These are phyloP conservation scores for Coelinius sp. DNA, from an alignment of 2,888 invertebrate species.

Conservation along the genomic window DNA sequence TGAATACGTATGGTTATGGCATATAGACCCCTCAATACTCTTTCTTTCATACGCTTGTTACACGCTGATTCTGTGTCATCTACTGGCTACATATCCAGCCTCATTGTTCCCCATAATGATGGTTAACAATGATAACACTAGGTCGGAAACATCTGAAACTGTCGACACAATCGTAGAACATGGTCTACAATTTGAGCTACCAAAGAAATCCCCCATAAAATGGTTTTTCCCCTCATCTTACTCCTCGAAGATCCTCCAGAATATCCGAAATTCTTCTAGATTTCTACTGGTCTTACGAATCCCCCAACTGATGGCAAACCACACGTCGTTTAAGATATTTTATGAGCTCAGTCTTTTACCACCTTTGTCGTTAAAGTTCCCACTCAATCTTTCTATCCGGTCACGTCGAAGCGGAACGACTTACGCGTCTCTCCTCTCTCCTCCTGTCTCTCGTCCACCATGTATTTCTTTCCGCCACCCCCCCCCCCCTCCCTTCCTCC, in stretches of 20 bases:
- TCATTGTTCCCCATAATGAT: background rate
- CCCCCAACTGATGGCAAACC: background rate
- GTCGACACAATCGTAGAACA: background rate
- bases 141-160: background rate
- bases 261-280: constrained; percentile 5
- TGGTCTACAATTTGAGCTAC: background rate
- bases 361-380: constrained; percentile 26
- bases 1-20: constrained; percentile 11
- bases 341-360: constrained; percentile 20
- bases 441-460: constrained; percentile 28
- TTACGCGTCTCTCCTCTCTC: constrained; percentile 27
- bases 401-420: constrained; percentile 30
- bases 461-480: constrained; percentile 38
- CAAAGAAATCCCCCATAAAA: background rate
- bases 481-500: constrained; percentile 1
- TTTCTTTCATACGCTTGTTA: background rate
- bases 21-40: constrained; percentile 13
- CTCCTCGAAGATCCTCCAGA: background rate
- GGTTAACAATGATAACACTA: background rate
- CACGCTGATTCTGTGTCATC: background rate
- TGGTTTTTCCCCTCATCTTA: background rate
- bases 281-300: constrained; percentile 1
- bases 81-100: background rate
- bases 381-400: constrained; percentile 31
- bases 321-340: constrained; percentile 7